phyloP scores from a whole-genome alignment of 2,888 invertebrate species.

The Xestia sexstrigata region DNA sequence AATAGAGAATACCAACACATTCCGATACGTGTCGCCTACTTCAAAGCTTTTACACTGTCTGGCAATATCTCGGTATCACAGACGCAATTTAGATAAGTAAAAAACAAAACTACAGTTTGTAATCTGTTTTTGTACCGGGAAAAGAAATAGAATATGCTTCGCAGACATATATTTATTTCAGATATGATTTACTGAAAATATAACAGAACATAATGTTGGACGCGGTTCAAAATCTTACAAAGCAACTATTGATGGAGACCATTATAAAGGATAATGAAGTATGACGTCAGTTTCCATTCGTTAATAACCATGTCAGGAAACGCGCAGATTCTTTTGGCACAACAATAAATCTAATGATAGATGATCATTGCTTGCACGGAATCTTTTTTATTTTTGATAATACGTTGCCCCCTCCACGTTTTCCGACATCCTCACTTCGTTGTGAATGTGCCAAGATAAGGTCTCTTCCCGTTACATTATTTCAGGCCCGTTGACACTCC shows the following conservation, averaged over 20 bases:
- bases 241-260: conserved; percentile 50
- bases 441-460: conserved; percentile 64
- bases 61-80: conserved; percentile 45
- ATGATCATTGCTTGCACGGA: conserved; percentile 54
- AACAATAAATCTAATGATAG: conserved; percentile 67
- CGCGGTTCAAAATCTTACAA: conserved; percentile 49
- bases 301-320: conserved; percentile 65
- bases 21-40: conserved; percentile 61
- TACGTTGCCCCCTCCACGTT: conserved; percentile 48
- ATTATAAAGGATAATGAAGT: conserved; percentile 60
- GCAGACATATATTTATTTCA: conserved; percentile 18
- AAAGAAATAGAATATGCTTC: conserved; percentile 26
- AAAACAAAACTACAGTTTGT: conserved; percentile 41
- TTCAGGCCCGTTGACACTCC: conserved; percentile 69
- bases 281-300: conserved; percentile 64
- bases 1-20: conserved; percentile 61
- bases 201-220: conserved; percentile 48
- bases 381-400: conserved; percentile 42
- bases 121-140: conserved; percentile 20
- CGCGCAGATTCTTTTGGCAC: conserved; percentile 61
- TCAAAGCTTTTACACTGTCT: conserved; percentile 60
- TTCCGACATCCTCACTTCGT: conserved; percentile 48
- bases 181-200: conserved; percentile 38
- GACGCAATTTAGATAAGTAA: conserved; percentile 55
- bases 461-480: conserved; percentile 65